Evolutionary conservation across 2,113 vertebrate genomes (phyloP), one percentile per base, ranked within the genome.

Genomic region (Antechinus flavipes): DNA sequence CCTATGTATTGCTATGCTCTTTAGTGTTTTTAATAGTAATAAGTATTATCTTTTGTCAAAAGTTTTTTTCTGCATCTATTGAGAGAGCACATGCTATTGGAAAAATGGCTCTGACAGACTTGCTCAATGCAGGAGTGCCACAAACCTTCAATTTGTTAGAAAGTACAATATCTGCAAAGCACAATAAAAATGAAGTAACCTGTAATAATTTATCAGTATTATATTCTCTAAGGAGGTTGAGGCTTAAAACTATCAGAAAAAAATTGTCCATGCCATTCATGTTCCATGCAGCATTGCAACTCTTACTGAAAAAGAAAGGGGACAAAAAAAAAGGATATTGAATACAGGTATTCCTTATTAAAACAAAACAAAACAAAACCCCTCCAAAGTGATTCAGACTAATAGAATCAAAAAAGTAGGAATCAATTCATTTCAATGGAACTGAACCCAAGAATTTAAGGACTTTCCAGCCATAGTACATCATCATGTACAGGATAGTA

Each of bases 321-420:
- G 10, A 61, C 58, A 30, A 61, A 9, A 61, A 42, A 27, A 61
- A 35, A 3, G 30, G 12, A 14, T 97, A 91, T 47, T 26, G 50
- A 94, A 58, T 1, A 96, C 91, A 97, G n/a, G 93, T 26, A 42
- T 50, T 94, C 93, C 95, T 97, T 96, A 91, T 98, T 95, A 91
- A 93, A 35, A 24, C 76, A 47, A 68, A 95, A 94, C 47, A 49
- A 49, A 49, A 49, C 3, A 49, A 49, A 49, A 49, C 0, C 47
- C 47, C 0, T 42, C 30, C 76, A 52, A 10, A 54, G 26, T 27
- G 26, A 42, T 94, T 90, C 91, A 76, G 95, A 95, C 93, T 92
- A 22, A 26, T 35, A 54, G 52, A 61, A 16, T 54, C 16, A 93
- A 95, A 90, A 84, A 27, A 68, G 42, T 9, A 90, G 92, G 94